These are phyloP conservation scores for Conops quadrifasciatus DNA, from an alignment of 2,888 invertebrate genomes.

Conservation along the genomic window DNA sequence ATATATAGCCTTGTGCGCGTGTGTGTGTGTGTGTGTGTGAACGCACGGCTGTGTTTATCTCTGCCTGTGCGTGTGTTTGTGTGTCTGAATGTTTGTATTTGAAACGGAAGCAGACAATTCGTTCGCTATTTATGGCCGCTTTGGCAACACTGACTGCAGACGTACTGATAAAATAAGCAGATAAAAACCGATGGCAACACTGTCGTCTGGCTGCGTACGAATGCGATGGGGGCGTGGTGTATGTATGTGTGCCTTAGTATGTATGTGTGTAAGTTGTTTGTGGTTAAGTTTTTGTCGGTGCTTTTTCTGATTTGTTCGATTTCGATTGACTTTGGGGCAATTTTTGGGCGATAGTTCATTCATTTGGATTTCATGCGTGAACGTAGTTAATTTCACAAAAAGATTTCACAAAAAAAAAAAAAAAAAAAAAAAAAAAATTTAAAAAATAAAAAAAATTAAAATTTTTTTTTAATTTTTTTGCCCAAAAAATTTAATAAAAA, in stretches of 20 bases:
- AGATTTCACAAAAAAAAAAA: background rate
- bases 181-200: constrained; percentile 1
- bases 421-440: background rate
- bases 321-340: constrained; percentile 16
- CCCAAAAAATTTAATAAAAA: too few relatives aligned
- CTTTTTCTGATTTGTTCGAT: background rate
- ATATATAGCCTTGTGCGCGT: background rate
- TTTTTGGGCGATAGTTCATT: background rate
- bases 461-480: too few relatives aligned
- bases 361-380: constrained; percentile 3
- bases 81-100: constrained; percentile 3
- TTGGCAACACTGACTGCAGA: constrained; percentile 9
- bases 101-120: constrained; percentile 32
- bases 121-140: constrained; percentile 14
- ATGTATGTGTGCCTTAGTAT: background rate
- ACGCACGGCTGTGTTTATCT: background rate
- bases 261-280: background rate
- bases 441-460: background rate
- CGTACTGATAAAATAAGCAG: background rate
- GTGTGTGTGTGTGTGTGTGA: constrained; percentile 6
- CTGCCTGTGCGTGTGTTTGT: constrained; percentile 3
- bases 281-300: background rate
- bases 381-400: constrained; percentile 15
- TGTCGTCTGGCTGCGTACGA: background rate
- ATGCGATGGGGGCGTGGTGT: background rate